Evolutionary conservation across 2,888 invertebrate genomes (phyloP).

Genomic region (Poecilobothrus nobilitatus): DNA sequence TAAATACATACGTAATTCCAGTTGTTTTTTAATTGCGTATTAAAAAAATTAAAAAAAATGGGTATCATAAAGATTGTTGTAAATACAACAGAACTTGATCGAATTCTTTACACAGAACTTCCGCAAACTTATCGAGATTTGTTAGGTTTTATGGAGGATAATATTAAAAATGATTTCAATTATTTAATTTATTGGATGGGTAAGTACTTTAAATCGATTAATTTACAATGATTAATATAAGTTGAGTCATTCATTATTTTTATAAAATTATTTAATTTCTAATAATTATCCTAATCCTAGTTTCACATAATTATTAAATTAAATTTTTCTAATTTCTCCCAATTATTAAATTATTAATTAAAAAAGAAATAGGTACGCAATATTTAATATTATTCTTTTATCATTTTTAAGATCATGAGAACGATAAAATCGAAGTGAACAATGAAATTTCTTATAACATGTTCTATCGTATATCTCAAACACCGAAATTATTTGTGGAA

Average conservation of each 20-base stretch:
- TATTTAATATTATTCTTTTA: no score
- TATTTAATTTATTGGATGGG: background rate
- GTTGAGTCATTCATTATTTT: no score
- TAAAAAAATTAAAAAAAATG: background rate
- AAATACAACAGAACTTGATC: background rate
- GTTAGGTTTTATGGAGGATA: background rate
- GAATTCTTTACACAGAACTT: background rate
- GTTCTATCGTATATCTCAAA: slow-evolving; percentile 24
- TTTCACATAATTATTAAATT: no score
- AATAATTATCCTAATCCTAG: no score
- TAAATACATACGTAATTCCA: no score
- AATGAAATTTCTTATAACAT: slow-evolving; percentile 34
- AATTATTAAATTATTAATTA: no score
- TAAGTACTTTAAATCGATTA: background rate
- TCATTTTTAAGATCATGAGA: slow-evolving; percentile 27
- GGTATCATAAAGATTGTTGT: background rate
- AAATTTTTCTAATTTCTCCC: no score
- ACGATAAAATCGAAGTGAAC: slow-evolving; percentile 36
- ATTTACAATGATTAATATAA: no score
- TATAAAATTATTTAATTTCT: no score
- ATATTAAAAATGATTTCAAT: background rate
- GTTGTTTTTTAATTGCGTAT: no score
- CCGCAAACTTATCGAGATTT: background rate
- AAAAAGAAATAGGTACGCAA: no score
- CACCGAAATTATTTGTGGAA: slow-evolving; percentile 9